Conservation (phyloP, 2,888 invertebrate species). For the Leptopterna dolabrata region DNA sequence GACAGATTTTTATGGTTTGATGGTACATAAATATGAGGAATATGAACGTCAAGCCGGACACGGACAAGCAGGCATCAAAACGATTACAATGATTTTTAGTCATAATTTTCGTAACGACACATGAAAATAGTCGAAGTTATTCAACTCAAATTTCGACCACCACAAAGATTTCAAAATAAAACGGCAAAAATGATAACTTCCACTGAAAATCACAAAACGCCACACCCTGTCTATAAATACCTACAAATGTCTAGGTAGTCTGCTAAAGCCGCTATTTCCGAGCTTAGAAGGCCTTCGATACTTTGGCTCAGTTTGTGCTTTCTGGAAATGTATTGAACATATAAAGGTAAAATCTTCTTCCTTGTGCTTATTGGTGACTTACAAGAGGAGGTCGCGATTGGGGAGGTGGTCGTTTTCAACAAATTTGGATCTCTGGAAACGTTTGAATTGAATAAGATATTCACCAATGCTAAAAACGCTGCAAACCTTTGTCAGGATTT, state of each 20-base stretch:
- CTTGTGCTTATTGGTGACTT: too few relatives aligned
- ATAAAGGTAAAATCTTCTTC: background rate
- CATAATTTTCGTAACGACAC: background rate
- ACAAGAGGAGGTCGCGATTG: too few relatives aligned
- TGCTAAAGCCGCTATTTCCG: background rate
- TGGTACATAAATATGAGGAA: too few relatives aligned
- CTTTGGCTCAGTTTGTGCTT: background rate
- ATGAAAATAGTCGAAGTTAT: background rate
- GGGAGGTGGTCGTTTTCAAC: too few relatives aligned
- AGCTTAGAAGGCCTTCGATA: background rate
- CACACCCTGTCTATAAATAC: background rate
- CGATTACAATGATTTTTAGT: background rate
- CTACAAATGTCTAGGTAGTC: background rate
- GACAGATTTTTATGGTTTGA: too few relatives aligned
- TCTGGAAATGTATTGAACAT: background rate
- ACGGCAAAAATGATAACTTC: background rate
- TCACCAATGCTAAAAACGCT: too few relatives aligned
- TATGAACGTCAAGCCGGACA: background rate
- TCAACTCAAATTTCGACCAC: background rate
- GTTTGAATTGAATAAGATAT: too few relatives aligned
- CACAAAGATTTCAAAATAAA: background rate
- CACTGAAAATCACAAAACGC: background rate
- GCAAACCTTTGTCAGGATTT: too few relatives aligned
- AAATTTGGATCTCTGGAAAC: too few relatives aligned
- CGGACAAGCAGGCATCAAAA: background rate